A percentile compares a stretch with the other conserved stretches of the same genome.
phyloP scores from a whole-genome alignment of 2,888 invertebrate genomes.

The Clepsis dumicolana region DNA sequence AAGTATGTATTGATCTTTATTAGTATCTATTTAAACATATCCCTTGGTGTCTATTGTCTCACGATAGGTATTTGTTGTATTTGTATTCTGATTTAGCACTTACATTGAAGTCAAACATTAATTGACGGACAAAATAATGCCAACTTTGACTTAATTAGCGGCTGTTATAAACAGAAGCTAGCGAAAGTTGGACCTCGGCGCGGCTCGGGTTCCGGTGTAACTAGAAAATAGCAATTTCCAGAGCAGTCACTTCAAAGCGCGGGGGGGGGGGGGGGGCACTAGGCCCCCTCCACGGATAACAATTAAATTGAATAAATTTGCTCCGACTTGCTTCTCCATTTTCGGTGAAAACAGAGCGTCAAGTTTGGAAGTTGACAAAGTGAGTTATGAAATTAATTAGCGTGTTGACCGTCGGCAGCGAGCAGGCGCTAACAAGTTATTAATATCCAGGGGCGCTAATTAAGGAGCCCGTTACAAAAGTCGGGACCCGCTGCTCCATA shows the following conservation, averaged over 20 bases:
- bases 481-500: not conserved
- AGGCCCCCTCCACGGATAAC: not conserved
- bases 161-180: not conserved
- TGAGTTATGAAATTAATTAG: conserved; percentile 40
- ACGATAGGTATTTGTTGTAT: no score
- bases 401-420: conserved; percentile 20
- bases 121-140: not conserved
- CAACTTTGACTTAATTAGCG: not conserved
- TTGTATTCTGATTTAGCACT: not conserved
- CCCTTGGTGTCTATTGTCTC: no score
- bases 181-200: not conserved
- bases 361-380: conserved; percentile 37
- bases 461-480: conserved; percentile 15
- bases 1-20: no score
- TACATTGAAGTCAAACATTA: not conserved
- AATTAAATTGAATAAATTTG: conserved; percentile 34
- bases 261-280: not conserved
- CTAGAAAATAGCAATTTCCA: conserved; percentile 1
- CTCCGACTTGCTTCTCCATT: conserved; percentile 22
- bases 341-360: conserved; percentile 30
- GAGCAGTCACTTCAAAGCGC: not conserved
- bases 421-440: conserved; percentile 20
- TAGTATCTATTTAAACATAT: no score
- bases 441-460: conserved; percentile 35
- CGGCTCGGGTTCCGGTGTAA: not conserved